Evolutionary conservation across 2,888 invertebrate species (phyloP), one percentile per base, ranked within the genome.

Genomic region (Daptonema setosum): DNA sequence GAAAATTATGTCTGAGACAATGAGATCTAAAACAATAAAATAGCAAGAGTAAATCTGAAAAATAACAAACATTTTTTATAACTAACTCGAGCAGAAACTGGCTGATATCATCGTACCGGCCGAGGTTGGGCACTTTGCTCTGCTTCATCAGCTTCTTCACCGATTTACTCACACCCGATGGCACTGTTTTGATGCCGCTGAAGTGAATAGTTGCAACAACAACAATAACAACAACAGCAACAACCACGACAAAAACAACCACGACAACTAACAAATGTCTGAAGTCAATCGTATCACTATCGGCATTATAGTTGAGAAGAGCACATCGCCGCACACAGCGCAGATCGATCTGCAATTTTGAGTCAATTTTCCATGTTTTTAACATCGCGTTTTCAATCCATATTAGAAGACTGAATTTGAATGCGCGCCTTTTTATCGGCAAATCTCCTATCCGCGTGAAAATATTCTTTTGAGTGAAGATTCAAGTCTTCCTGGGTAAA

Each of bases 101-200:
- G 14, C 85, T 80, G 71, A 88, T 83, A 68, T 90, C 87, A 59
- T 80, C 78, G 70, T 83, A 87, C 50, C 78, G 78, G 52, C 83
- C 79, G 48, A 97, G 75, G 75, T 95, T 84, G 0, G 95, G 95
- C 60, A 97, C 79, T 76, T 85, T 87, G 28, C 85, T 83, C 73
- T 64, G 62, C 53, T 67, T 56, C 24, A 41, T 28, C 61, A 97
- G 78, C 75, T 93, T 95, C 70, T 91, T 90, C 0, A 93, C 83
- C 22, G 86, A 83, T 69, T 80, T 83, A 47, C 86, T 85, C 43
- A 95, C 75, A 24, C 93, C 95, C 1, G 85, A 82, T 0, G 95
- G 91, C 3, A 83, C 81, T 17, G 86, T 82, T 73, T 85, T 83
- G 63, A 97, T 85, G n/a, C 85, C 83, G 71, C 76, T 77, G 66